Base-by-base conservation (phyloP, 2,113 vertebrate species). In the Gnathonemus longibarbis region DNA sequence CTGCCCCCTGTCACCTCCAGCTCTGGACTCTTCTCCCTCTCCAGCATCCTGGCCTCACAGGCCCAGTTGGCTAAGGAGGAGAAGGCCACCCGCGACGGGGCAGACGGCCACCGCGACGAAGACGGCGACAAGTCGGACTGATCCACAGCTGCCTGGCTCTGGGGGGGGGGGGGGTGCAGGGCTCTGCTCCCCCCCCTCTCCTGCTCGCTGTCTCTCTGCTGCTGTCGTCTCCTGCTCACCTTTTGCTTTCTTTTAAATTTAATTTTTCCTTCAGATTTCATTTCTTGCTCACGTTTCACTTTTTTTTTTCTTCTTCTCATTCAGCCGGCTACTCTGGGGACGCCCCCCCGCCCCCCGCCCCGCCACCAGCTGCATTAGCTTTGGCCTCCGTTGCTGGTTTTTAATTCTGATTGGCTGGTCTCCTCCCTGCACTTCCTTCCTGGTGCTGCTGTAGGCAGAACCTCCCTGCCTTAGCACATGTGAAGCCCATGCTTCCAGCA, bases 61-160 rank as follows among this genome's bases (percentile, higher is more conserved):
- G 96, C 97, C 84, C 98, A 98, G 93, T 97, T 96, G 80, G 96
- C 96, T 91, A 99, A 98, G 95, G 98, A 99, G 88, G 98, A 99
- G 94, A 99, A 99, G 96, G 97, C 96, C 0, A 96, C 97, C 84
- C 97, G 98, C 0, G 98, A 99, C 0, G 96, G 96, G 0, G 93
- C 94, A 0, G 98, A 99, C 39, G 92, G 96, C 88, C 97, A 98
- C 93, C 96, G 97, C 91, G 98, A 97, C 0, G 98, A 99, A 0
- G 98, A 98, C 0, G 98, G 97, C 4, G 98, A 99, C 93, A 99
- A 99, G 94, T 98, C 98, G 0, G 98, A 99, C 95, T 99, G 98
- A 96, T 83, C 66, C 87, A 77, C 56, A 3, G 17, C 45, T 84
- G 24, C 35, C 27, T 21, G 9, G 53, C 87, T 88, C 24, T 66